Conservation (phyloP, 2,113 vertebrate genomes). For the Phaetusa simplex region DNA sequence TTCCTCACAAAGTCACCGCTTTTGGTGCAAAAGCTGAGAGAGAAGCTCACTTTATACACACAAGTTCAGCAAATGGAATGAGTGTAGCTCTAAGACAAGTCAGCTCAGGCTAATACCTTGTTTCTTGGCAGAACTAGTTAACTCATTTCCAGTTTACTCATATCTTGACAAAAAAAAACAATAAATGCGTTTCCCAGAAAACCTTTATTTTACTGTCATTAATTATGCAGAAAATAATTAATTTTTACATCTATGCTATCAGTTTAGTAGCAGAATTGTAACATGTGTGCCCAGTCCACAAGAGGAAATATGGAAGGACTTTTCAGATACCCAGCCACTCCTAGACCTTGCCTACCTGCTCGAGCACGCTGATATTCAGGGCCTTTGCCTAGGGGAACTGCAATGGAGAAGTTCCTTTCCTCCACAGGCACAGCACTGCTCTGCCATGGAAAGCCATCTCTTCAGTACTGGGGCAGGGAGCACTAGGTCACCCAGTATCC, state of each 20-base stretch:
- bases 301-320: neutral
- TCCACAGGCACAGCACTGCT: neutral
- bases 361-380: fast-evolving
- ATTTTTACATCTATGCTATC: neutral
- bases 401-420: neutral
- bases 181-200: neutral
- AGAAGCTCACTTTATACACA: neutral
- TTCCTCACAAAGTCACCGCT: neutral
- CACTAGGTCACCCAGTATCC: neutral
- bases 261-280: neutral
- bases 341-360: too few species aligned
- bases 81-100: neutral
- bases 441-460: neutral
- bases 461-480: neutral
- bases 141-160: neutral
- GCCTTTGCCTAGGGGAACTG: neutral
- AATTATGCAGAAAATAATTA: neutral
- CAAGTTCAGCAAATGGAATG: neutral
- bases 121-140: neutral
- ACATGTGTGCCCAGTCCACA: neutral
- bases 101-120: neutral
- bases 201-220: neutral
- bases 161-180: neutral
- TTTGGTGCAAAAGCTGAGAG: neutral
- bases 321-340: neutral